These are phyloP conservation scores for Heliconius hortense DNA, from an alignment of 2,888 invertebrate genomes.

Conservation along the genomic window DNA sequence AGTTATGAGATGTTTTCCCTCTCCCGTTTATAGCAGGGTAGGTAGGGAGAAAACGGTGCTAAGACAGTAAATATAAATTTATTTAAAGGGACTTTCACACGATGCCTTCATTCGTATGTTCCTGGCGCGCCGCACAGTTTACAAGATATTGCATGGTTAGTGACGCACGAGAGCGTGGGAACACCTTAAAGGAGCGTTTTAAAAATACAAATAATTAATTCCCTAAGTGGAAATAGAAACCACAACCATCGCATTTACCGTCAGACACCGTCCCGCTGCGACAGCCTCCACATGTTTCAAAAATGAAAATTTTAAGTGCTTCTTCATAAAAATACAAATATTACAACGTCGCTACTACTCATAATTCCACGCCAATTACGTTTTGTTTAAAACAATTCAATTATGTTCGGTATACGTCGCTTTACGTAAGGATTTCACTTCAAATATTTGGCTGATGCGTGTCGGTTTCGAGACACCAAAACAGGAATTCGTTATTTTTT, in stretches of 20 bases:
- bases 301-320: not conserved
- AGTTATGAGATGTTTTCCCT: not conserved
- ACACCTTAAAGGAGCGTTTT: not conserved
- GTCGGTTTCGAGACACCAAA: not conserved
- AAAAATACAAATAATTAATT: not conserved
- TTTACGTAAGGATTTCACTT: conserved; percentile 20
- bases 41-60: too few relatives aligned
- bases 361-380: conserved; percentile 13
- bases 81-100: too few relatives aligned
- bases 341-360: not conserved
- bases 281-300: not conserved
- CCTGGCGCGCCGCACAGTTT: too few relatives aligned
- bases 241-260: too few relatives aligned
- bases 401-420: conserved; percentile 5
- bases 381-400: conserved; percentile 6
- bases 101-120: too few relatives aligned
- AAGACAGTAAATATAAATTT: too few relatives aligned
- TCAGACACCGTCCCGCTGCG: not conserved
- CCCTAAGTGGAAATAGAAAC: not conserved
- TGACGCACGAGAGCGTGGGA: too few relatives aligned
- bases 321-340: not conserved
- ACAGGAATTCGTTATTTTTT: not conserved
- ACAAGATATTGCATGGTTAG: not conserved
- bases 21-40: not conserved
- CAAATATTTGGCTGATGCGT: conserved; percentile 8